These are phyloP conservation scores for Tinea trinotella DNA, from an alignment of 2,888 invertebrate species.

Conservation along the genomic window DNA sequence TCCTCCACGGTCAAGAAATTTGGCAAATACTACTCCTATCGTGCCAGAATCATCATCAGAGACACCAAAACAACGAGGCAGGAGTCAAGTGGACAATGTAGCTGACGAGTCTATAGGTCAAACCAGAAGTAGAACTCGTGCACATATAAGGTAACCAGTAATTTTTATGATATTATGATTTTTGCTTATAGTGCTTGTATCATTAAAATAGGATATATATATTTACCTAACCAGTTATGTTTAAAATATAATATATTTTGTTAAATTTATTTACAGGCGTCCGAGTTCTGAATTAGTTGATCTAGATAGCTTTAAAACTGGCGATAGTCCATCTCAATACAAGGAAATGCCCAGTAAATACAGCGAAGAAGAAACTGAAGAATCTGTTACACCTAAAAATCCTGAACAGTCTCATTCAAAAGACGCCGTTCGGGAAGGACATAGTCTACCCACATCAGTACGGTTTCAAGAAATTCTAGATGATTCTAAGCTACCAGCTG, in stretches of 20 bases:
- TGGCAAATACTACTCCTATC: conserved; percentile 63
- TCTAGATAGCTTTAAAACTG: conserved; percentile 85
- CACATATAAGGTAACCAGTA: conserved; percentile 62
- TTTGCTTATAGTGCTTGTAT: too few relatives aligned
- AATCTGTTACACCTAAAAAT: conserved; percentile 55
- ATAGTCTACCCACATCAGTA: conserved; percentile 51
- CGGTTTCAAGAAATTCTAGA: conserved; percentile 55
- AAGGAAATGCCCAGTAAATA: conserved; percentile 60
- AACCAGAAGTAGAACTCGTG: conserved; percentile 70
- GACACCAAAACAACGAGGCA: conserved; percentile 42
- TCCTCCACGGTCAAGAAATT: conserved; percentile 77
- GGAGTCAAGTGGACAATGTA: conserved; percentile 53
- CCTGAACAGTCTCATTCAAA: conserved; percentile 44
- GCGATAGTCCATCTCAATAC: conserved; percentile 68
- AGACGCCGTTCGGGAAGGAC: conserved; percentile 49
- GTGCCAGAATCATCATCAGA: conserved; percentile 60
- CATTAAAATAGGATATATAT: too few relatives aligned
- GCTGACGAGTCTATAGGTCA: conserved; percentile 63
- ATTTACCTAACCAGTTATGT: conserved; percentile 5
- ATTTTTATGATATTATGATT: neutral
- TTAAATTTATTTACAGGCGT: conserved; percentile 62
- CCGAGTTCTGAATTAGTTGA: conserved; percentile 87
- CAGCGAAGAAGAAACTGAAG: conserved; percentile 67
- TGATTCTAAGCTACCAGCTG: conserved; percentile 54
- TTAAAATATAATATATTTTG: conserved; percentile 18